phyloP scores from a whole-genome alignment of 2,797 vertebrate species.

The Sebastes cheni region DNA sequence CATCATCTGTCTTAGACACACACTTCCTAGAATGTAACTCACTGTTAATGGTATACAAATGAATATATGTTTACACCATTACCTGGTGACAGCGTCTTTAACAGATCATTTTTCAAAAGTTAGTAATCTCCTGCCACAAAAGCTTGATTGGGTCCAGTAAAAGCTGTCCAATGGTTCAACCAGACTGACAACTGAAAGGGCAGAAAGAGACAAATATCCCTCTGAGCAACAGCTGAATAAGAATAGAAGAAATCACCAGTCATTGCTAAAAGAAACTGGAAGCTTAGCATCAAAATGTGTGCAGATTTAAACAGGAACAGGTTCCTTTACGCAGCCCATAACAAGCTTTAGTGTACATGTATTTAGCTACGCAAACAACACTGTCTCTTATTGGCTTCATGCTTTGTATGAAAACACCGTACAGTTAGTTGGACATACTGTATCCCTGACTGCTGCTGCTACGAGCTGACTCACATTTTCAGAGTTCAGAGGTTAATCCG shows the following conservation, averaged over 20 bases:
- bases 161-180: no score
- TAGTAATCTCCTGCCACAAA: no score
- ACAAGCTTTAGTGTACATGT: no score
- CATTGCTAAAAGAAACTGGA: not conserved
- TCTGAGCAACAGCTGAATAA: not conserved
- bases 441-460: not conserved
- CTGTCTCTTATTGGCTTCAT: not conserved
- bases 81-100: not conserved
- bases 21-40: not conserved
- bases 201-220: not conserved
- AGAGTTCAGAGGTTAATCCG: constrained; percentile 57
- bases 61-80: not conserved
- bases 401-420: not conserved
- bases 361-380: not conserved
- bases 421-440: not conserved
- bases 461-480: constrained; percentile 28
- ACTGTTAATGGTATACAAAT: not conserved
- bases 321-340: no score
- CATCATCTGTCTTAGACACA: not conserved
- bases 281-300: not conserved
- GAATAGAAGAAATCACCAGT: not conserved
- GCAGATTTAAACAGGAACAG: not conserved
- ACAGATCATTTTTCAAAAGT: no score
- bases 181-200: not conserved
- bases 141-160: no score